Conservation (phyloP, 2,113 vertebrate species). For the Pteruthius melanotis region DNA sequence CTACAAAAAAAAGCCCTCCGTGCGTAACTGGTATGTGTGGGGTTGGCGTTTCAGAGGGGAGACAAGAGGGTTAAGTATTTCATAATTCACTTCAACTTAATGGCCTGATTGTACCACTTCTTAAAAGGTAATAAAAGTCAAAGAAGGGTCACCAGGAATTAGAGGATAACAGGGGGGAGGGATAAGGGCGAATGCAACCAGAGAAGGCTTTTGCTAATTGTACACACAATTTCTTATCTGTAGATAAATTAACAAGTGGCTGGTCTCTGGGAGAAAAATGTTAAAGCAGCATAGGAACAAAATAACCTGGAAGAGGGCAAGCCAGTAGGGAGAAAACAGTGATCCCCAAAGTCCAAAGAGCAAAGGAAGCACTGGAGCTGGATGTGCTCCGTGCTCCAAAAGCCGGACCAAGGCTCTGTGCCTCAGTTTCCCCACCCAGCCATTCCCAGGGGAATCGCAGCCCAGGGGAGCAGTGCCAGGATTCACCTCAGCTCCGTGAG, state of each 20-base stretch:
- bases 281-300: neutral
- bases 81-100: slow-evolving; percentile 37
- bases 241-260: neutral
- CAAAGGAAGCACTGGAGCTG: neutral
- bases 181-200: neutral
- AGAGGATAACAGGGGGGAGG: neutral
- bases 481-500: neutral
- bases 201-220: neutral
- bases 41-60: neutral
- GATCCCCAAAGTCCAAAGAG: neutral
- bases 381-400: neutral
- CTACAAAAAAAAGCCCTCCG: neutral
- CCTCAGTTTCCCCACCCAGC: neutral
- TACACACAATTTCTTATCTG: neutral
- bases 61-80: slow-evolving; percentile 47
- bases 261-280: neutral
- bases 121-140: slow-evolving; percentile 46
- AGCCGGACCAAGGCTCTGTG: accelerated
- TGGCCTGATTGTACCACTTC: slow-evolving; percentile 6
- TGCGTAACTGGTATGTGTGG: accelerated
- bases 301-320: neutral
- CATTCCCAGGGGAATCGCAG: neutral
- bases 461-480: neutral
- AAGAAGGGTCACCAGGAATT: slow-evolving; percentile 12
- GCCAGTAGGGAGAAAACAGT: accelerated